Evolutionary conservation across 2,797 vertebrate species (phyloP), one percentile per base, ranked within the genome.

Genomic region (Emys orbicularis): DNA sequence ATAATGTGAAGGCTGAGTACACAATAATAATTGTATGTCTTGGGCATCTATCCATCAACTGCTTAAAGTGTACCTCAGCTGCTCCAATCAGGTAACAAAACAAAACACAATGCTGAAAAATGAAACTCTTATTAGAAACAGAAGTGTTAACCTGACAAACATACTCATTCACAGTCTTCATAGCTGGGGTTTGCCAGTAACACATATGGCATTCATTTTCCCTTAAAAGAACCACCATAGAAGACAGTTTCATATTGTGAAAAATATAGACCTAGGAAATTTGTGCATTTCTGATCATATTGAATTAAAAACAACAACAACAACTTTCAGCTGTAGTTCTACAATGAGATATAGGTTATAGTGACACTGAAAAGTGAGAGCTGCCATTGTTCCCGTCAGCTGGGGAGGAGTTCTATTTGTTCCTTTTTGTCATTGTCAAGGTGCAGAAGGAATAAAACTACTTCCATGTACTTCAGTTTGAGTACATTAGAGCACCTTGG

Each of bases 121-220:
- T 90, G 79, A 94, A 93, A 80, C 89, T 86, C 50, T 95, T 96
- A 97, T 88, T 96, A 94, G 89, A 97, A 96, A 83, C 8, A 79
- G 86, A 56, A 95, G 83, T 93, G 89, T 91, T 94, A 94, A 97
- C 81, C 47, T 95, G 95, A 90, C 87, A 96, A 94, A 79, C 29
- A 18, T 44, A n/a, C 81, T 96, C 93, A 65, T 97, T 96, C 80
- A 84, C 54, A 21, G 34, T 86, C 79, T 90, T 93, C 77, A 87
- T 47, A 37, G 72, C 12, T 84, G 19, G 8, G 47, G 13, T 84
- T 87, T 92, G 83, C 91, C 88, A 87, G 83, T 84, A 53, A 86
- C 95, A 65, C 87, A 81, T 93, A 68, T 50, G 95, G 79, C 91
- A 86, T 81, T 97, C 34, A 91, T 97, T 97, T 97, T 92, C 82